Conservation (phyloP, 2,113 vertebrate species). For the Suncus etruscus region DNA sequence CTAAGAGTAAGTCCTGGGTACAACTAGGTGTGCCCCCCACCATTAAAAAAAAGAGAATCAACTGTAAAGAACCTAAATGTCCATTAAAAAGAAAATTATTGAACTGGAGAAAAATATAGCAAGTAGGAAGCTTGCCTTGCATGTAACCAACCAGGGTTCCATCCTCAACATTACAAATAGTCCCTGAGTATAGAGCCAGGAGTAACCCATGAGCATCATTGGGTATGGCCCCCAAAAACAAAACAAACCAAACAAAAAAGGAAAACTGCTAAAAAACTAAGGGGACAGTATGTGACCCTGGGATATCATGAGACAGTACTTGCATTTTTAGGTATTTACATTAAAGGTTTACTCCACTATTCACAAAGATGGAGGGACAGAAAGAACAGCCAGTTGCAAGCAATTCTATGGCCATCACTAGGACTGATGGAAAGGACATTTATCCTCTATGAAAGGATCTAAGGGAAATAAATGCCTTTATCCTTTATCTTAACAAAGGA, state of each 20-base stretch:
- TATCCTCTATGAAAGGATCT: no score
- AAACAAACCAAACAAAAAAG: neutral
- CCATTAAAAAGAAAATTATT: neutral
- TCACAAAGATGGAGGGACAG: neutral
- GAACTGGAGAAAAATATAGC: no score
- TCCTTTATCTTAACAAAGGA: no score
- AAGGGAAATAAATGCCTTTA: no score
- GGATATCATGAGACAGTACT: slow-evolving; percentile 9
- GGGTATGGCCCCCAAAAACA: no score
- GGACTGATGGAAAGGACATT: neutral
- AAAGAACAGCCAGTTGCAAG: neutral
- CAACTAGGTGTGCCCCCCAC: no score
- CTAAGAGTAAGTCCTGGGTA: no score
- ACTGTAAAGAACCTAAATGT: neutral
- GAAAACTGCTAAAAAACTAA: neutral
- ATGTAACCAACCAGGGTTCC: no score
- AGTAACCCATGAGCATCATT: no score
- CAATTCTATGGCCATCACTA: neutral
- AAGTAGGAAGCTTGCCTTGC: no score
- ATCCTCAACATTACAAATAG: no score
- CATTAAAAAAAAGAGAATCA: neutral
- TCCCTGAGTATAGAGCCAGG: no score
- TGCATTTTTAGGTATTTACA: neutral
- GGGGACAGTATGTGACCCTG: neutral
- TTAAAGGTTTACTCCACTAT: neutral